Percentiles rank a stretch among this genome's conserved stretches.
Evolutionary conservation across 2,797 vertebrate species (phyloP).

Genomic region (Melanotaenia trifasciata): DNA sequence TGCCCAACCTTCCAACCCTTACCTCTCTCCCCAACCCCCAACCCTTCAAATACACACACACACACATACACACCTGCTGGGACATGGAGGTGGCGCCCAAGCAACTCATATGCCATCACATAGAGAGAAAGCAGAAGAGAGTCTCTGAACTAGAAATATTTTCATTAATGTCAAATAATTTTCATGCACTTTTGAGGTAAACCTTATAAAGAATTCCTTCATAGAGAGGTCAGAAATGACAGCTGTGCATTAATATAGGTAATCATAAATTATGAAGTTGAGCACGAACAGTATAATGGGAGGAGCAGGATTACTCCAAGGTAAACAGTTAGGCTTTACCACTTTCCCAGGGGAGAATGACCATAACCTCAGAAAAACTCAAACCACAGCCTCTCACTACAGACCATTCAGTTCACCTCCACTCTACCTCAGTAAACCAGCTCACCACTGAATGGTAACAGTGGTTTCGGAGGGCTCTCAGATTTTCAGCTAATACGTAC

Average conservation of each 20-base stretch:
- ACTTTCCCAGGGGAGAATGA: constrained; percentile 84
- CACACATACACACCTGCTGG: constrained; percentile 72
- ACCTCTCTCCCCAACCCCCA: constrained; percentile 37
- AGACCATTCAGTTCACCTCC: constrained; percentile 76
- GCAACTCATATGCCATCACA: constrained; percentile 36
- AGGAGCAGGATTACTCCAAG: constrained; percentile 79
- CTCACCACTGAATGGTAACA: constrained; percentile 79
- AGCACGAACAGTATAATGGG: constrained; percentile 60
- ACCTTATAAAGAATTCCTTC: constrained; percentile 15
- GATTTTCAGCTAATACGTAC: constrained; percentile 52
- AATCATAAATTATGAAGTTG: constrained; percentile 65
- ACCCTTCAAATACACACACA: constrained; percentile 72
- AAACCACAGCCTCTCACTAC: constrained; percentile 80
- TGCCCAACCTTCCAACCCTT: constrained; percentile 64
- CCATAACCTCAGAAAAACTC: constrained; percentile 86
- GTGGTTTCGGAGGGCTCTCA: constrained; percentile 77
- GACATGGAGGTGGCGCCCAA: constrained; percentile 71
- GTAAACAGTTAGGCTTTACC: constrained; percentile 84
- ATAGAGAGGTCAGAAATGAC: constrained; percentile 52
- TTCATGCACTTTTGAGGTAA: constrained; percentile 2
- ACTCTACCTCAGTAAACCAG: constrained; percentile 78
- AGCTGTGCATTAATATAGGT: constrained; percentile 68
- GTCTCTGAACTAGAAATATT: not conserved
- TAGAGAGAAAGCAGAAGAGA: constrained; percentile 20
- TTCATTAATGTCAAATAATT: constrained; percentile 12